phyloP scores from a whole-genome alignment of 1,140 invertebrate genomes.

The Halesus radiatus region DNA sequence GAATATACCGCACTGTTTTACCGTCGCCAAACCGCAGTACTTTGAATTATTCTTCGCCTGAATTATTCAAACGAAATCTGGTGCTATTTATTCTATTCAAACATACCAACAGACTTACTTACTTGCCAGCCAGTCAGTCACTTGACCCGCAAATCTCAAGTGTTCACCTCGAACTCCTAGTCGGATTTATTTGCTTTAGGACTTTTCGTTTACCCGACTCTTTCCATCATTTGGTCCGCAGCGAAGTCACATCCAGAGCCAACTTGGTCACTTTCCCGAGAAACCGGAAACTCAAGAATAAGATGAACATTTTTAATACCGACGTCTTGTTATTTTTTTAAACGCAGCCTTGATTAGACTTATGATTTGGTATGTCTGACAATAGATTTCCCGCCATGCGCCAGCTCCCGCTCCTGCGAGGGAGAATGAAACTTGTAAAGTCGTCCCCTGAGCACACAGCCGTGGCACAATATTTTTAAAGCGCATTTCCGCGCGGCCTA shows the following conservation, averaged over 20 bases:
- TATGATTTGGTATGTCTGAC: background rate
- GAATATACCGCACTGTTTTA: too few relatives aligned
- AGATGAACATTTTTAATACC: background rate
- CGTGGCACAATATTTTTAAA: background rate
- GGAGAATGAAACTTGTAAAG: conserved; percentile 17
- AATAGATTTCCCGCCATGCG: background rate
- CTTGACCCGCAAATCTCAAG: conserved; percentile 27
- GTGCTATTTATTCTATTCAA: background rate
- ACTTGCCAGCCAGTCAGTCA: background rate
- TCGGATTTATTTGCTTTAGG: background rate
- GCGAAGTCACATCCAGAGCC: background rate
- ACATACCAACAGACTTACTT: background rate
- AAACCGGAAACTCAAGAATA: background rate
- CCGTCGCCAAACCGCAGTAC: too few relatives aligned
- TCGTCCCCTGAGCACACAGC: background rate
- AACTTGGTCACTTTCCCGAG: background rate
- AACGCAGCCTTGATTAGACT: background rate
- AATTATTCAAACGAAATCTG: conserved; percentile 8
- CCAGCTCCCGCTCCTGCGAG: background rate
- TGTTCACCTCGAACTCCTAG: conserved; percentile 12
- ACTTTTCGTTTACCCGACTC: background rate
- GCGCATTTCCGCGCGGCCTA: background rate
- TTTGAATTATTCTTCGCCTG: background rate
- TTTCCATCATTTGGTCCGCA: background rate
- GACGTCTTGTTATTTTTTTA: background rate